A percentile compares a stretch with the other conserved stretches of the same genome.
Conservation (phyloP, 2,113 vertebrate genomes). For the Marmota monax region DNA sequence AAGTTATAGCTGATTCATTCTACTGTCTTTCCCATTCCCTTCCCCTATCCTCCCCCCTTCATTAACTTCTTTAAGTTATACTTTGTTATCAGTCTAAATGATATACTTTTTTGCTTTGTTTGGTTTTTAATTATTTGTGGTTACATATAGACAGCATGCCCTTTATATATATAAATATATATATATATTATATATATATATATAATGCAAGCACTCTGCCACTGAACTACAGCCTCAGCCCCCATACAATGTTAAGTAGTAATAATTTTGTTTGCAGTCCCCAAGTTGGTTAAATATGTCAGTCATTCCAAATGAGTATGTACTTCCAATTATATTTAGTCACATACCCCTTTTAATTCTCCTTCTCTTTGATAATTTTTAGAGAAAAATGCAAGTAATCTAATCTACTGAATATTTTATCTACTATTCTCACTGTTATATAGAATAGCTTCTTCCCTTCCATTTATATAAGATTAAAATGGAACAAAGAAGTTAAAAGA, state of each 20-base stretch:
- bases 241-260: not conserved
- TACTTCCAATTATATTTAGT: not conserved
- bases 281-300: not conserved
- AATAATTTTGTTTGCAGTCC: not conserved
- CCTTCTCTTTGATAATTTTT: constrained; percentile 20
- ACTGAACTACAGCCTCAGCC: too few relatives aligned
- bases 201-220: too few relatives aligned
- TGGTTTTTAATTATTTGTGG: too few relatives aligned
- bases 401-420: not conserved
- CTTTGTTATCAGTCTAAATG: too few relatives aligned
- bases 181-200: too few relatives aligned
- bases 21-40: too few relatives aligned
- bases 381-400: constrained; percentile 42
- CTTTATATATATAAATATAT: too few relatives aligned
- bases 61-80: too few relatives aligned
- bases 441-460: not conserved
- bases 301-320: not conserved
- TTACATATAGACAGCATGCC: too few relatives aligned
- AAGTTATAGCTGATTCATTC: too few relatives aligned
- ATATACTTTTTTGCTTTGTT: too few relatives aligned
- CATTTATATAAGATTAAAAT: constrained; percentile 24
- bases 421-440: not conserved
- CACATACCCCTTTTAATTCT: not conserved
- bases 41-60: too few relatives aligned
- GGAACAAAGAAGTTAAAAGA: not conserved